Percentiles rank a stretch among this genome's conserved stretches.
These are phyloP conservation scores for Drosophila nigromelanica DNA, from an alignment of 1,140 invertebrate species.

Conservation along the genomic window DNA sequence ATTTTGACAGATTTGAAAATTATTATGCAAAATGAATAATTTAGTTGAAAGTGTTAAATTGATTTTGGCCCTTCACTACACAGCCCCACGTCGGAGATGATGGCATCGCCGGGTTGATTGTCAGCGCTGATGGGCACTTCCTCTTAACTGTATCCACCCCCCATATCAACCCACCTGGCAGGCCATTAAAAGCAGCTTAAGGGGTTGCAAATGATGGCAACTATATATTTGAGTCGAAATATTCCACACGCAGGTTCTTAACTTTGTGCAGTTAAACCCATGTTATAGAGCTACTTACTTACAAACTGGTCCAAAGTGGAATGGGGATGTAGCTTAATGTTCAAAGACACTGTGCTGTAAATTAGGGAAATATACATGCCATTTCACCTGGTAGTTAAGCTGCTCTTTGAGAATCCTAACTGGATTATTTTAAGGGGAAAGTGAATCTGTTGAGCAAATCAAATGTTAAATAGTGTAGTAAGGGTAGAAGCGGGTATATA, in stretches of 20 bases:
- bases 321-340: neutral
- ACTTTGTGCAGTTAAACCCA: constrained; percentile 6
- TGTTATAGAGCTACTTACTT: constrained; percentile 1
- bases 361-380: neutral
- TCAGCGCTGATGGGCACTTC: constrained; percentile 45
- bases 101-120: constrained; percentile 56
- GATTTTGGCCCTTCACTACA: constrained; percentile 78
- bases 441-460: too few species aligned
- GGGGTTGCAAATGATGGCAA: constrained; percentile 24
- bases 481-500: too few species aligned
- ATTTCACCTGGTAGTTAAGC: constrained; percentile 16
- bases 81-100: constrained; percentile 53
- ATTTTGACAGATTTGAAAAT: constrained; percentile 82
- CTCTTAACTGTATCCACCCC: neutral
- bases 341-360: constrained; percentile 9
- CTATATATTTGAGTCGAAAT: constrained; percentile 18
- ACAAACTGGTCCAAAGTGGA: neutral
- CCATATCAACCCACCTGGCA: constrained; percentile 22
- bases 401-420: too few species aligned
- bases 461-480: too few species aligned
- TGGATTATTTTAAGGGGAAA: too few species aligned
- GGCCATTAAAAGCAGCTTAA: constrained; percentile 48
- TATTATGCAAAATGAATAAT: constrained; percentile 83
- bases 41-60: constrained; percentile 82
- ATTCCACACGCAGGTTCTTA: constrained; percentile 15